Evolutionary conservation across 2,113 vertebrate species (phyloP), one percentile per base, ranked within the genome.

Genomic region (Brachyhypopomus gauderio): DNA sequence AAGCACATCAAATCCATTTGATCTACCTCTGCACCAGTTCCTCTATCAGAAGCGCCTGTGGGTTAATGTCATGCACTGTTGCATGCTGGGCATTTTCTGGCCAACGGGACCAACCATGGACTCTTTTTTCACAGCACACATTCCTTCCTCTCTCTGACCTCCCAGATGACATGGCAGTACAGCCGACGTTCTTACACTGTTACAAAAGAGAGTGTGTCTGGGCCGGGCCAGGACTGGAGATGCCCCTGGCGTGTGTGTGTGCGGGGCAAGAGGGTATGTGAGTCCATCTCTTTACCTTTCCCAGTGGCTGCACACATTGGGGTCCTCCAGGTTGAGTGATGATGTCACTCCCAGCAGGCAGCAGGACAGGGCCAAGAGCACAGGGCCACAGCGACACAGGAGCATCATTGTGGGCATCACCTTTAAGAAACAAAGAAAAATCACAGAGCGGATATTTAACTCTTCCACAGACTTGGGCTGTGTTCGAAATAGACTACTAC

Each of bases 281-380:
- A 17, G 38, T n/a, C 23, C 22, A 48, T 30, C 17, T 59, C 5
- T 76, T 92, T 91, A 99, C 98, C 98, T 99, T 90, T 99, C 98
- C 98, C 97, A 99, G 92, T 99, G 97, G 89, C 98, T 99, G 89
- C 98, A 99, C 82, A 99, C 98, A n/a, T 99, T 99, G 60, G 98
- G 98, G 83, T 99, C 98, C 75, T 99, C 97, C 77, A 97, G 93
- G 91, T 97, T 98, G 84, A 99, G 92, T 34, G 94, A 90, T 22
- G 91, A 92, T 25, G 93, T 63, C 77, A 87, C 85, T 52, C 78
- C 90, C 63, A 93, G 86, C 89, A 96, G 93, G 30, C 91, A 91
- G 86, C 89, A 93, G 20, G 92, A 84, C 45, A 95, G 73, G 59
- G 93, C 87, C 83, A 94, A 66, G 14, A 91, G 79, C 70, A 95